These are phyloP conservation scores for Pterois miles DNA, from an alignment of 2,797 vertebrate genomes.

Conservation along the genomic window DNA sequence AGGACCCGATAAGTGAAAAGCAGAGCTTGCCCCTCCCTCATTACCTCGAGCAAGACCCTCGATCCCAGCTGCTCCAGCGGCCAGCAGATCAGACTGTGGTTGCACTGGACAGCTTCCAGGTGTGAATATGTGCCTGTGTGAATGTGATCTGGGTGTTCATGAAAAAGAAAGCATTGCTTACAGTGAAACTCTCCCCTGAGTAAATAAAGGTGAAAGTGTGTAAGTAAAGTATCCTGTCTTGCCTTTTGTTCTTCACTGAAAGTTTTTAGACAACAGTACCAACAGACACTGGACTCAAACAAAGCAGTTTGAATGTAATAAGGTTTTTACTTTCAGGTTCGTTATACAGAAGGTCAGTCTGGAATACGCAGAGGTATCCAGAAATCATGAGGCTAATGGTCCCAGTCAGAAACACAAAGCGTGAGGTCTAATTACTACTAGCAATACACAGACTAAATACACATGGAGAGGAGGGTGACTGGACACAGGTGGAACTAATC, in stretches of 20 bases:
- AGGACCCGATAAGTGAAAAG: background rate
- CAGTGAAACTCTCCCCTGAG: no score
- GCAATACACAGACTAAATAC: no score
- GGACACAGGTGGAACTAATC: background rate
- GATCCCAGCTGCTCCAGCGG: no score
- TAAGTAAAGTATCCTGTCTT: no score
- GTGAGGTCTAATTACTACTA: background rate
- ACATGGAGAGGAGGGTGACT: background rate
- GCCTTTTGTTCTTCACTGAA: background rate
- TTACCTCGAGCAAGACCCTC: background rate
- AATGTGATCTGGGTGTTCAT: background rate
- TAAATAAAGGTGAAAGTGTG: no score
- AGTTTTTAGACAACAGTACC: background rate
- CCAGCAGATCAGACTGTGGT: no score
- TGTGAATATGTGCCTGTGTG: no score
- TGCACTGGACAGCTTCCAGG: no score
- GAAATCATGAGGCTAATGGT: background rate
- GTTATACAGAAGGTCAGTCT: background rate
- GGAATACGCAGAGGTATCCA: background rate
- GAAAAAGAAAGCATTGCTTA: background rate
- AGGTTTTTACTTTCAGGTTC: background rate
- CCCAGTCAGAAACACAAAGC: no score
- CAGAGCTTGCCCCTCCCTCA: background rate
- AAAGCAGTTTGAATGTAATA: background rate
- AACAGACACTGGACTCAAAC: background rate